Conservation (phyloP, 2,113 vertebrate genomes). For the Calidris pygmaea region DNA sequence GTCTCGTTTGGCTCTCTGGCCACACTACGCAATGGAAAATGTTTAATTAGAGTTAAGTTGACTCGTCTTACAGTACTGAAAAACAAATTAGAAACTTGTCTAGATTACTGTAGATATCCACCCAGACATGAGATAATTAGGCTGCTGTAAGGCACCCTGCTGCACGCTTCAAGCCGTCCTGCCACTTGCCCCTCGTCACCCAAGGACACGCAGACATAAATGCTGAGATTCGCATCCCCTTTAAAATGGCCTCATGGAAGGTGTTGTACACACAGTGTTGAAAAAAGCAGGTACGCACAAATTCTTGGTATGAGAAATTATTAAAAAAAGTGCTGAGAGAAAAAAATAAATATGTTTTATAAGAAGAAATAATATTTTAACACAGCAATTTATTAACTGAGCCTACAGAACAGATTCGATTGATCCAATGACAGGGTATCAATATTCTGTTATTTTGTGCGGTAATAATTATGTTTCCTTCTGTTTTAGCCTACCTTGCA, state of each 20-base stretch:
- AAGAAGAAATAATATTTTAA: not conserved
- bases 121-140: constrained; percentile 16
- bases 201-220: not conserved
- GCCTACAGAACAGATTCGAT: not conserved
- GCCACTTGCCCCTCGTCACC: not conserved
- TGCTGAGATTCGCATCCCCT: not conserved
- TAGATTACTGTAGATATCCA: constrained; percentile 2
- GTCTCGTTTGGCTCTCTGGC: not conserved
- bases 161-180: not conserved
- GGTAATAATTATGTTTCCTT: not conserved
- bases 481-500: not conserved
- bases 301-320: not conserved
- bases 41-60: not conserved
- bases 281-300: not conserved
- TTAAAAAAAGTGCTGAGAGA: not conserved
- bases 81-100: constrained; percentile 35
- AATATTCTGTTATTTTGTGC: constrained; percentile 1
- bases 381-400: not conserved
- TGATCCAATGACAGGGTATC: not conserved
- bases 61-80: not conserved
- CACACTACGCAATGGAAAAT: not conserved
- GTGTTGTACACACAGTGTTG: too few relatives aligned
- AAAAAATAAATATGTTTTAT: not conserved
- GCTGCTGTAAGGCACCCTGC: not conserved
- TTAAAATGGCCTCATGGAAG: not conserved